Percentiles rank a stretch among this genome's conserved stretches.
Conservation (phyloP, 2,888 invertebrate genomes). For the Sarcophaga carnaria region DNA sequence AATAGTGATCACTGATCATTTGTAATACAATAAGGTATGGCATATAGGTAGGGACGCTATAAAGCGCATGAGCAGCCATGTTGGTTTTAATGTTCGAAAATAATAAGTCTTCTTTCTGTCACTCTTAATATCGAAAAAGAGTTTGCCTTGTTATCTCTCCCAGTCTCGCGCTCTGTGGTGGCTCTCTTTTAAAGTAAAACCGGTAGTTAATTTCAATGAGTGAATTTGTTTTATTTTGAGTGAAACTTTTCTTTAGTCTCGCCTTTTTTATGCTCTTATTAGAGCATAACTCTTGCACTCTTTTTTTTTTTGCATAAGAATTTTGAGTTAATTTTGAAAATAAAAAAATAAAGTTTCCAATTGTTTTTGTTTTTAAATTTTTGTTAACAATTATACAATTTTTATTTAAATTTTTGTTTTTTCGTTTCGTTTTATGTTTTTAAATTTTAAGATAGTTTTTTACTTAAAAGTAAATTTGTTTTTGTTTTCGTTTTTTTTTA, state of each 20-base stretch:
- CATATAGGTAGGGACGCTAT: background rate
- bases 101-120: background rate
- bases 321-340: slow-evolving; percentile 35
- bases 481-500: slow-evolving; percentile 31
- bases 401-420: slow-evolving; percentile 45
- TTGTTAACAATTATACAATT: slow-evolving; percentile 62
- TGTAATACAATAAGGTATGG: slow-evolving; percentile 13
- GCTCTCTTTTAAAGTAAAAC: slow-evolving; percentile 16
- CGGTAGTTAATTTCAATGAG: slow-evolving; percentile 33
- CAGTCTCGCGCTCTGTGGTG: background rate
- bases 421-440: slow-evolving; percentile 51
- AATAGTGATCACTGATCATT: slow-evolving; percentile 36
- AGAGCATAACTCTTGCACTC: background rate
- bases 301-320: slow-evolving; percentile 5
- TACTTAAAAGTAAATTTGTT: slow-evolving; percentile 55
- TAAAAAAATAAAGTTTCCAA: slow-evolving; percentile 49
- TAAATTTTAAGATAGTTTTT: slow-evolving; percentile 50
- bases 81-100: slow-evolving; percentile 52
- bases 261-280: slow-evolving; percentile 18
- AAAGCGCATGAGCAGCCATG: slow-evolving; percentile 70
- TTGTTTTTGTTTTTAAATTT: slow-evolving; percentile 47
- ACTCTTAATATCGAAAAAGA: background rate
- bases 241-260: slow-evolving; percentile 4
- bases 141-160: too few species aligned
- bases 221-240: slow-evolving; percentile 54